These are phyloP conservation scores for Caenorhabditis wallacei DNA, from an alignment of 2,888 invertebrate genomes.

Conservation along the genomic window DNA sequence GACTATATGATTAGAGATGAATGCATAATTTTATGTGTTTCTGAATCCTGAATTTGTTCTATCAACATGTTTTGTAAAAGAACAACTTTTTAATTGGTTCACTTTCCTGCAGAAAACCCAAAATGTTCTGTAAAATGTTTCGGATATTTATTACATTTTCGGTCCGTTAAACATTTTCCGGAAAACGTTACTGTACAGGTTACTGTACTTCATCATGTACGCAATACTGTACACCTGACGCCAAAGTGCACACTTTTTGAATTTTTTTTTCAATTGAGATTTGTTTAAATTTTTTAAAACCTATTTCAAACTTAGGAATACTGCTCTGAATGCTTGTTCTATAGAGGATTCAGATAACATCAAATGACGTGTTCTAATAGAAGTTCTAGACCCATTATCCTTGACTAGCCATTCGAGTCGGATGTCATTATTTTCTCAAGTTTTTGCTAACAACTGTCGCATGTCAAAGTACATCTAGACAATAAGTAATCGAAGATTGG, in stretches of 20 bases:
- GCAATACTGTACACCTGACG: background rate
- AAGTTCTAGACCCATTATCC: background rate
- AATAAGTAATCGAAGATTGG: constrained; percentile 13
- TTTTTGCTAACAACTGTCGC: background rate
- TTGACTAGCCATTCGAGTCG: no score
- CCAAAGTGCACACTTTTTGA: constrained; percentile 5
- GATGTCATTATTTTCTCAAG: background rate
- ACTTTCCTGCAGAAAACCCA: no score
- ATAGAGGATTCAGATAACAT: no score
- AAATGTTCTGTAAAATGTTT: background rate
- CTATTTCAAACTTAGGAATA: no score
- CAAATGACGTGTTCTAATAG: background rate
- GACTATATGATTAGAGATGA: constrained; percentile 56
- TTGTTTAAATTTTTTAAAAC: background rate
- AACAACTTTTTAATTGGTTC: no score
- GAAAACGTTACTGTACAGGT: background rate
- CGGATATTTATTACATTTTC: no score
- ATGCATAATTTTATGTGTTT: constrained; percentile 34
- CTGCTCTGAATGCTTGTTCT: no score
- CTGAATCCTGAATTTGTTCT: constrained; percentile 8
- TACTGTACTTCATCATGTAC: constrained; percentile 1
- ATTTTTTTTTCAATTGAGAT: background rate
- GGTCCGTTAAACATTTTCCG: no score
- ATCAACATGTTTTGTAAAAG: background rate
- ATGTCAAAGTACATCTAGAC: background rate